phyloP scores from a whole-genome alignment of 2,797 vertebrate genomes.

The Neostethus bicornis region DNA sequence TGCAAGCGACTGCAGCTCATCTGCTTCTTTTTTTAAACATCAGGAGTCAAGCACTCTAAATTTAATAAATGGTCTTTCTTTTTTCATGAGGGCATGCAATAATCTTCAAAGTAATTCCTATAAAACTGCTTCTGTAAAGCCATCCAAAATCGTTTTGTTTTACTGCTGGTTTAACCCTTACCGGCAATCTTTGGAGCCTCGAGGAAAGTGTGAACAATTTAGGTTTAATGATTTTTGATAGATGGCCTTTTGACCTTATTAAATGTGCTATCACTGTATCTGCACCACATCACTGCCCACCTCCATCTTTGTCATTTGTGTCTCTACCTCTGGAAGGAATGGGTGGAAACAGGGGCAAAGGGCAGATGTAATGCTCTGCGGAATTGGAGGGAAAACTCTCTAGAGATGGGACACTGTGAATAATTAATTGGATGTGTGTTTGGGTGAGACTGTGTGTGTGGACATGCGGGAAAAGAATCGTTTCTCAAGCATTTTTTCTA shows the following conservation, averaged over 20 bases:
- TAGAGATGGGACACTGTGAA: slow-evolving; percentile 58
- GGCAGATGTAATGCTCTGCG: slow-evolving; percentile 33
- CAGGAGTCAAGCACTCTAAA: slow-evolving; percentile 9
- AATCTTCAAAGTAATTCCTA: slow-evolving; percentile 15
- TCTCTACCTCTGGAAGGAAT: slow-evolving; percentile 31
- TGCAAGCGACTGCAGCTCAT: slow-evolving; percentile 32
- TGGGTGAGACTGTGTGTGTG: slow-evolving; percentile 53
- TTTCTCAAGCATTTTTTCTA: slow-evolving; percentile 49
- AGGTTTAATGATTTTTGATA: slow-evolving; percentile 50
- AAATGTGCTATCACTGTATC: slow-evolving; percentile 25
- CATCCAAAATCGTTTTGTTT: slow-evolving; percentile 11
- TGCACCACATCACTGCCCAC: slow-evolving; percentile 10
- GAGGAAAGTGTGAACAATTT: slow-evolving; percentile 7
- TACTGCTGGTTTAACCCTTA: slow-evolving; percentile 14
- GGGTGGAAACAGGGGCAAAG: slow-evolving; percentile 49
- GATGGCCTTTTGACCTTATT: slow-evolving; percentile 61
- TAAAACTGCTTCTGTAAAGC: slow-evolving; percentile 22
- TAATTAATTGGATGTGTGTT: slow-evolving; percentile 73
- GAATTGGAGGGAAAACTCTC: slow-evolving; percentile 34
- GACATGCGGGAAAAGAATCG: slow-evolving; percentile 19
- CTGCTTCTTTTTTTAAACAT: slow-evolving; percentile 16
- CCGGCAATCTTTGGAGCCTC: slow-evolving; percentile 20
- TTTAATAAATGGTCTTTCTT: too few species aligned
- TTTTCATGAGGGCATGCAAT: slow-evolving; percentile 1
- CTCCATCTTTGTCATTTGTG: slow-evolving; percentile 23